Base-by-base conservation (phyloP, 2,888 invertebrate genomes). In the Didymodactylos carnosus region DNA sequence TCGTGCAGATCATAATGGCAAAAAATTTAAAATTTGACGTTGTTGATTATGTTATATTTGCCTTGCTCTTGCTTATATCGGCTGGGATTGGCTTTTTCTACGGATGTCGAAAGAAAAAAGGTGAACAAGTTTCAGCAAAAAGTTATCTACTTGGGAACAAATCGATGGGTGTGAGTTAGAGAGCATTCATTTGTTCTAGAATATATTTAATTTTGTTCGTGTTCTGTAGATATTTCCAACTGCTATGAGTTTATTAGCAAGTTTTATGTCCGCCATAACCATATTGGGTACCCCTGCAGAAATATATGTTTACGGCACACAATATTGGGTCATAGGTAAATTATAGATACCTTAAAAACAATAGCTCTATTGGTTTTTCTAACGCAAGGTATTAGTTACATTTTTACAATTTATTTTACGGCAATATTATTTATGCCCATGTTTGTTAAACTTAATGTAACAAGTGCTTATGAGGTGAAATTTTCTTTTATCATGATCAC, bases 381-480 rank as follows among this genome's bases (percentile, higher is more conserved):
- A 14, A 41, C 70, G 16, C 39, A 62, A 14, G 73, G 73, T 13
- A 69, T 73, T 23, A 53, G 70, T 14, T 75, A 75, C 39, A 41
- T 72, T 53, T 39, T 75, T n/a, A 71, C 71, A 23, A 39, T 62
- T 51, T 53, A 53, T 27, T 27, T 75, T 16, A 71, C 72, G 23
- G 71, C 75, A 19, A 51, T 40, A 35, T 23, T 75, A 1, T 75
- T 41, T 41, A 41, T 75, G 39, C 75, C 75, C 10, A n/a, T 75
- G 27, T 71, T 62, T 40, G 62, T 62, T 27, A 71, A 46, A 16
- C 71, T 75, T 39, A 62, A 75, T 39, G 41, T 75, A 43, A 72
- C 72, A 14, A 75, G 75, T 69, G 75, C 75, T 13, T 75, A 75
- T 43, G 75, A 75, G 39, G 75, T 75, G 35, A 25, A n/a, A 40